These are phyloP conservation scores for Mastomys natalensis DNA, from an alignment of 2,113 vertebrate species.

Conservation along the genomic window DNA sequence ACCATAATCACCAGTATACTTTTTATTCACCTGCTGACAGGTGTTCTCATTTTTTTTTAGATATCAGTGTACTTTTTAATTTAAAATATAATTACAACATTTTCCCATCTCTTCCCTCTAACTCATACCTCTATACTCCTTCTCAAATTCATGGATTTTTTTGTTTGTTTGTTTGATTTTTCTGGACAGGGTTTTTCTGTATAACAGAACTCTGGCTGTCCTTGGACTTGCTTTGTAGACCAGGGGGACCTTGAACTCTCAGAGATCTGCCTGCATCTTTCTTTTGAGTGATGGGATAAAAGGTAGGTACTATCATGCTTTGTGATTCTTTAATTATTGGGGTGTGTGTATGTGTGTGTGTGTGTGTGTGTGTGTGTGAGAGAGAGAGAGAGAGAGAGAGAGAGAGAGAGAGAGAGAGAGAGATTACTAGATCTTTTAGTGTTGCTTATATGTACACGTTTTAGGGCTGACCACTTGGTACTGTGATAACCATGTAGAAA, in stretches of 20 bases:
- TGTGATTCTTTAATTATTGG: neutral
- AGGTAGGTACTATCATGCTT: neutral
- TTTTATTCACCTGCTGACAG: neutral
- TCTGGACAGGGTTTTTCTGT: neutral
- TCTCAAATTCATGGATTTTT: neutral
- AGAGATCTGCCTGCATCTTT: neutral
- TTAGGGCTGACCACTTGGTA: neutral
- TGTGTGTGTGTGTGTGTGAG: neutral
- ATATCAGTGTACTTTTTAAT: neutral
- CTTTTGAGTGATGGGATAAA: neutral
- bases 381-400: no score
- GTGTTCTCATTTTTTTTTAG: neutral
- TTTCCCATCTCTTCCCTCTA: neutral
- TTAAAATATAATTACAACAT: neutral
- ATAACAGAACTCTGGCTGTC: neutral
- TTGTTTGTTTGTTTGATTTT: neutral
- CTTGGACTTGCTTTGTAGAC: neutral
- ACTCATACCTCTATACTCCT: neutral
- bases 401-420: no score
- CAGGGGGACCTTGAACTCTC: neutral
- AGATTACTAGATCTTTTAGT: neutral
- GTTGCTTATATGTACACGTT: neutral
- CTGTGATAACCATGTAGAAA: neutral
- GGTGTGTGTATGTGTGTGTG: neutral
- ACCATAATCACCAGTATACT: neutral